These are phyloP conservation scores for Siniperca knerii DNA, from an alignment of 2,113 vertebrate genomes.

Conservation along the genomic window DNA sequence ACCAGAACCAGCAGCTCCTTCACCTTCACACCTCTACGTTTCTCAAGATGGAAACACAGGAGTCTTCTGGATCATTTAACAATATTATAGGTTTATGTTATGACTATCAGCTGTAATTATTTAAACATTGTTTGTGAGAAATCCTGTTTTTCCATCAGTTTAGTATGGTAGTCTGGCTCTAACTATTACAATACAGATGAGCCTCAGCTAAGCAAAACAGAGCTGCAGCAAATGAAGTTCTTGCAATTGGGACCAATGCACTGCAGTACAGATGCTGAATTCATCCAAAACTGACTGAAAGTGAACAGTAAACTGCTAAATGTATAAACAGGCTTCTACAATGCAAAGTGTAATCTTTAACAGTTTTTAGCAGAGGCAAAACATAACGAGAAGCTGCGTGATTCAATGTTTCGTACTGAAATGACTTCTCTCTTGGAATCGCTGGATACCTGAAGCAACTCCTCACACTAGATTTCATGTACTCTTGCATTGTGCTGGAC, in stretches of 20 bases:
- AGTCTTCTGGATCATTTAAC: neutral
- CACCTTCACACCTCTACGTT: neutral
- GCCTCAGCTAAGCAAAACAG: neutral
- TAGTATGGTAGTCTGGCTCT: neutral
- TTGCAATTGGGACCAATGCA: neutral
- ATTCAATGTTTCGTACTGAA: neutral
- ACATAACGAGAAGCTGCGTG: neutral
- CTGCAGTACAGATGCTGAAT: neutral
- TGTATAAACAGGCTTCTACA: neutral
- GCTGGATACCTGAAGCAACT: neutral
- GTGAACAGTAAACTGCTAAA: neutral
- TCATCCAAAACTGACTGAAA: neutral
- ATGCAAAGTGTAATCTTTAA: neutral
- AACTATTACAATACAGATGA: neutral
- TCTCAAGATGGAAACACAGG: neutral
- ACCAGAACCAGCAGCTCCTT: neutral
- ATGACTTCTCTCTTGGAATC: neutral
- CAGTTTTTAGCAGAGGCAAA: neutral
- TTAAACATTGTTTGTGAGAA: neutral
- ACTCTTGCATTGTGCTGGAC: neutral
- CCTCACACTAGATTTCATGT: neutral
- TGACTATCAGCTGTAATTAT: neutral
- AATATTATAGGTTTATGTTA: neutral
- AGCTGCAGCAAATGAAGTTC: neutral
- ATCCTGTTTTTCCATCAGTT: neutral